Conservation (phyloP, 2,113 vertebrate species). For the Merops nubicus region DNA sequence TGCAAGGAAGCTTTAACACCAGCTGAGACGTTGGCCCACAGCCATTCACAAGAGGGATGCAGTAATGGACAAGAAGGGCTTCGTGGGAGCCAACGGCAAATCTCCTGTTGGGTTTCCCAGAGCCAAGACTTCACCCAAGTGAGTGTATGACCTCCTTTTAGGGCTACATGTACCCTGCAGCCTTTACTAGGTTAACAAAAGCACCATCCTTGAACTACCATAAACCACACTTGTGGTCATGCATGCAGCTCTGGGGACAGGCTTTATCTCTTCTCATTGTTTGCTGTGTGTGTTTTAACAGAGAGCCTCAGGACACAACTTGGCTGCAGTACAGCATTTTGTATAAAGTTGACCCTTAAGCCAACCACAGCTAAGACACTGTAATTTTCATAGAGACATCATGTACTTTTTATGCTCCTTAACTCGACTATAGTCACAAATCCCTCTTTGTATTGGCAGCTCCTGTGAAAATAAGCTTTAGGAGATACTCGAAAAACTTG, state of each 20-base stretch:
- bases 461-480: conserved; percentile 33
- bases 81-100: not conserved
- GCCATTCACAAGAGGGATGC: not conserved
- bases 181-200: not conserved
- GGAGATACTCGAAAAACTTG: conserved; percentile 21
- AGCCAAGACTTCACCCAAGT: not conserved
- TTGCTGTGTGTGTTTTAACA: conserved; percentile 47
- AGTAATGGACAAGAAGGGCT: not conserved
- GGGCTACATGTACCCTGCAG: not conserved
- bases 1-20: not conserved
- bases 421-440: conserved; percentile 57
- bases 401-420: conserved; percentile 59
- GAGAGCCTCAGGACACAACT: conserved; percentile 35
- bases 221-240: conserved; percentile 44
- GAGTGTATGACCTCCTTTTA: not conserved
- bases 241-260: conserved; percentile 27
- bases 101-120: not conserved
- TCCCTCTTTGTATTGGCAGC: conserved; percentile 57
- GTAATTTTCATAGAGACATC: conserved; percentile 61
- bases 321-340: conserved; percentile 54
- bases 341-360: conserved; percentile 14
- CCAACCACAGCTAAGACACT: conserved; percentile 55
- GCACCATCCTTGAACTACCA: not conserved
- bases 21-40: not conserved
- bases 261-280: conserved; percentile 58